phyloP scores from a whole-genome alignment of 2,888 invertebrate species.

The Achlya flavicornis region DNA sequence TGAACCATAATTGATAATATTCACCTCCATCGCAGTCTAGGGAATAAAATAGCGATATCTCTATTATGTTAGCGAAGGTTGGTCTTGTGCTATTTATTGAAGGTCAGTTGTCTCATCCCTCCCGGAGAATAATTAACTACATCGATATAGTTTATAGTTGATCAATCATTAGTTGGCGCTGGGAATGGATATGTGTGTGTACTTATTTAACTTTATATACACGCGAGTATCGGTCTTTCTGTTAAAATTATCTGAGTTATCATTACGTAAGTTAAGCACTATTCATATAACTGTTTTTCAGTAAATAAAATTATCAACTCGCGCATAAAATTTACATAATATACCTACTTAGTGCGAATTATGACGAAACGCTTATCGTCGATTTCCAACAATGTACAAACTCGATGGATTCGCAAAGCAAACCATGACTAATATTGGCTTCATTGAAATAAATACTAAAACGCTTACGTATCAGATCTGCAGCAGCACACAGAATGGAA shows the following conservation, averaged over 20 bases:
- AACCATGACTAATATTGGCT: not conserved
- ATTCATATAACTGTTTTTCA: too few species aligned
- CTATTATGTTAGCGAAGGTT: not conserved
- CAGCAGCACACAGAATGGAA: slow-evolving; percentile 95
- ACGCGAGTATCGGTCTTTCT: not conserved
- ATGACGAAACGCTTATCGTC: too few species aligned
- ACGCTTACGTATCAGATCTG: slow-evolving; percentile 74
- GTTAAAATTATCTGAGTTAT: not conserved
- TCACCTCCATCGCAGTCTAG: not conserved
- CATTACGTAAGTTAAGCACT: too few species aligned
- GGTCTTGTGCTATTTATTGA: not conserved
- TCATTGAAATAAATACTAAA: slow-evolving; percentile 9
- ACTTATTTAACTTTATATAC: not conserved
- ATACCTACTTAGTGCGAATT: too few species aligned
- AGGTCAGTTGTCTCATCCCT: not conserved
- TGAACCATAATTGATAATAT: slow-evolving; percentile 1
- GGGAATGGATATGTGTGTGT: not conserved
- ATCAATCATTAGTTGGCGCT: not conserved
- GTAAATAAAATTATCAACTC: too few species aligned
- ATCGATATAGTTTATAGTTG: slow-evolving; percentile 3
- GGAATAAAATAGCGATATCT: not conserved
- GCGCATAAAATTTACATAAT: too few species aligned
- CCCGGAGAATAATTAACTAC: not conserved
- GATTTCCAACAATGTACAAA: too few species aligned
- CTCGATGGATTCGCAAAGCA: too few species aligned